Conservation (phyloP, 2,888 invertebrate species). For the Copidosoma aretas region DNA sequence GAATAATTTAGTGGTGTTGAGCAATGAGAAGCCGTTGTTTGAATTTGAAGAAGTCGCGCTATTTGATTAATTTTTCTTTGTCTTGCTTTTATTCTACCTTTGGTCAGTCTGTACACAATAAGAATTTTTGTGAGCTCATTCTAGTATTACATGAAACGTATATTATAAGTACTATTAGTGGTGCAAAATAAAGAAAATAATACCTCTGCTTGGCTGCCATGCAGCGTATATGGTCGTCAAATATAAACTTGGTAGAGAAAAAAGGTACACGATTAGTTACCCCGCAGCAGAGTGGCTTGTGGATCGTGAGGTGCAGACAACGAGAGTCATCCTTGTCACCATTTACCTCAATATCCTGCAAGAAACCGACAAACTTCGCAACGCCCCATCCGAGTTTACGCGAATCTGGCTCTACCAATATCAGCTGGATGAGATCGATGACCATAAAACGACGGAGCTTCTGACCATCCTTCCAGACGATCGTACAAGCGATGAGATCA, state of each 20-base stretch:
- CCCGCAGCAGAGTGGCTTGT: constrained; percentile 74
- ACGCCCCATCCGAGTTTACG: constrained; percentile 97
- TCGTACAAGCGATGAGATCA: constrained; percentile 95
- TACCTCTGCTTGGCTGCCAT: constrained; percentile 98
- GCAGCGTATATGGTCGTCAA: constrained; percentile 98
- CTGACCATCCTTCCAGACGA: constrained; percentile 86
- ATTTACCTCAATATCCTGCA: constrained; percentile 92
- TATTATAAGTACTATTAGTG: no score
- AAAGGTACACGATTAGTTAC: constrained; percentile 78
- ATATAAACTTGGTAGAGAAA: constrained; percentile 91
- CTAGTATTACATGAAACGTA: no score
- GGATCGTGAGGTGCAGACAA: constrained; percentile 91
- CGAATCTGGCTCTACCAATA: constrained; percentile 96
- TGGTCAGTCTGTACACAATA: constrained; percentile 52
- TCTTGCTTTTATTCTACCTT: constrained; percentile 91
- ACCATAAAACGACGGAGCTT: constrained; percentile 94
- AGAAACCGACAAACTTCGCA: constrained; percentile 92
- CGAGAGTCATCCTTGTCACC: constrained; percentile 97
- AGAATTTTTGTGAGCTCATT: no score
- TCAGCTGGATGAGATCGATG: constrained; percentile 92
- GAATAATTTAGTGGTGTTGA: constrained; percentile 60
- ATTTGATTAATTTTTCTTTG: constrained; percentile 98
- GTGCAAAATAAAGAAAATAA: constrained; percentile 5
- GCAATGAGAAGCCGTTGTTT: constrained; percentile 62
- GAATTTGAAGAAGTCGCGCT: constrained; percentile 87